Conservation (phyloP, 1,140 invertebrate genomes). For the Ctenoplectra terminalis region DNA sequence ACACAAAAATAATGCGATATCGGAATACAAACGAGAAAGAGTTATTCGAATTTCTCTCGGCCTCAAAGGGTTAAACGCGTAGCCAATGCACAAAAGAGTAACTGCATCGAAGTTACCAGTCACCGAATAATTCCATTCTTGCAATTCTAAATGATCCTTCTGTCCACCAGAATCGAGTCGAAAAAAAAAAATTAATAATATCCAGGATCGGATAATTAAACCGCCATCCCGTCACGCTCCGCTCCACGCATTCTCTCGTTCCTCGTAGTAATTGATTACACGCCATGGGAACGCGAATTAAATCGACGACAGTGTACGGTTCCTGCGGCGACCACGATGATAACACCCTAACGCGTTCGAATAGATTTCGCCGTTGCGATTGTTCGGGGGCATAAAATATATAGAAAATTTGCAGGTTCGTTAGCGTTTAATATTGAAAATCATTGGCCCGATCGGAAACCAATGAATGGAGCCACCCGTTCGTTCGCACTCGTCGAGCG, state of each 20-base stretch:
- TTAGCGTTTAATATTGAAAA: slow-evolving; percentile 30
- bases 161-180: too few species aligned
- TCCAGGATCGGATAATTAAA: not conserved
- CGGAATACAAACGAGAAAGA: too few species aligned
- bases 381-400: not conserved
- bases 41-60: too few species aligned
- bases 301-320: slow-evolving; percentile 28
- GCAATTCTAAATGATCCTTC: too few species aligned
- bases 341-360: slow-evolving; percentile 9
- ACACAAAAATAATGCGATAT: too few species aligned
- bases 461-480: not conserved
- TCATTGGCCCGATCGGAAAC: not conserved
- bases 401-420: slow-evolving; percentile 24
- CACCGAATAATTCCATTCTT: too few species aligned
- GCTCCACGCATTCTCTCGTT: not conserved
- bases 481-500: not conserved
- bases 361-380: slow-evolving; percentile 6
- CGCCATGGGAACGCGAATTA: slow-evolving; percentile 50
- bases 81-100: too few species aligned
- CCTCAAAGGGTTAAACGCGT: too few species aligned
- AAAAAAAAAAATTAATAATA: too few species aligned
- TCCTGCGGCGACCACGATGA: slow-evolving; percentile 46
- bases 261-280: slow-evolving; percentile 35
- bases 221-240: not conserved
- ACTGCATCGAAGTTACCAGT: too few species aligned